phyloP scores from a whole-genome alignment of 2,797 vertebrate species.

The Varecia variegata region DNA sequence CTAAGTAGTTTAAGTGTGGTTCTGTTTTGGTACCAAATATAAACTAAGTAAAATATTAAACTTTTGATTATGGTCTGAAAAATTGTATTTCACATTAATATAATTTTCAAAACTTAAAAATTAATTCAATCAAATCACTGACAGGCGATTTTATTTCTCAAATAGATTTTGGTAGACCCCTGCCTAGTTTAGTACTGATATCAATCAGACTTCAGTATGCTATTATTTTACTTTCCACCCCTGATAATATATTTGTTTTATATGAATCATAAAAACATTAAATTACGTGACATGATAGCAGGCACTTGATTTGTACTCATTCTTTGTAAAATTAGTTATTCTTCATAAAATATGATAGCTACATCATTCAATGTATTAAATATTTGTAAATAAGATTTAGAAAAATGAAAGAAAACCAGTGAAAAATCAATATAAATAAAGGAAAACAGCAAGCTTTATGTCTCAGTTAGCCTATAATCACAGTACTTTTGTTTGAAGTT shows the following conservation, averaged over 20 bases:
- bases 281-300: not conserved
- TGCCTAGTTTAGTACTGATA: not conserved
- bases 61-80: not conserved
- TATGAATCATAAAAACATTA: not conserved
- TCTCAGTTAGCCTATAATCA: not conserved
- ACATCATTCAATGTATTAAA: not conserved
- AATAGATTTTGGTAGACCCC: not conserved
- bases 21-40: not conserved
- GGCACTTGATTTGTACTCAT: not conserved
- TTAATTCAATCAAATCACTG: not conserved
- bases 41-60: not conserved
- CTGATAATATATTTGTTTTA: constrained; percentile 74
- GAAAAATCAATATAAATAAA: not conserved
- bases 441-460: not conserved
- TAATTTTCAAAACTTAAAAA: not conserved
- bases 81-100: not conserved
- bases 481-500: not conserved
- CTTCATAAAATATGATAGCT: not conserved
- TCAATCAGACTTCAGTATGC: not conserved
- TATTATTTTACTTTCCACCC: constrained; percentile 75
- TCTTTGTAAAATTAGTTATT: constrained; percentile 18
- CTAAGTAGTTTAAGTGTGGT: not conserved
- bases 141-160: not conserved
- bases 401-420: not conserved
- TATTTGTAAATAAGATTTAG: not conserved